Conservation (phyloP, 2,888 invertebrate genomes). For the Sphaerolaimus hirsutus region DNA sequence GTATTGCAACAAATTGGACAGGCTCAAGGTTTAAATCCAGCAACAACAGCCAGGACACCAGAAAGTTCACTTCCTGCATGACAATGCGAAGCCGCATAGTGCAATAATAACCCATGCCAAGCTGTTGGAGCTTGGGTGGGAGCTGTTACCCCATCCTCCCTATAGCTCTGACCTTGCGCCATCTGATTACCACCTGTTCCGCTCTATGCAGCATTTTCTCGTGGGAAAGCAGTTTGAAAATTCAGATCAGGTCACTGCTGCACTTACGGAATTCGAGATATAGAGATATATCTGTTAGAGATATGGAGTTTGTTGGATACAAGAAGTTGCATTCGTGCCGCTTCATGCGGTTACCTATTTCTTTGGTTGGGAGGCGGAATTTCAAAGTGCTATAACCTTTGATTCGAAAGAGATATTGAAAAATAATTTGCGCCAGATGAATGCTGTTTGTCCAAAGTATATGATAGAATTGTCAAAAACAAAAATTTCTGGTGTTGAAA, state of each 20-base stretch:
- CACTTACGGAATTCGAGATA: no score
- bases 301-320: no score
- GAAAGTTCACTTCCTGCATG: slow-evolving; percentile 8
- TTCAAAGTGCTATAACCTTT: no score
- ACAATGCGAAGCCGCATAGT: slow-evolving; percentile 11
- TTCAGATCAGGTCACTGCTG: neutral
- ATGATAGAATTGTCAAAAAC: no score
- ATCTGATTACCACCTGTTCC: slow-evolving; percentile 4
- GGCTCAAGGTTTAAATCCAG: slow-evolving; percentile 5
- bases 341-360: no score
- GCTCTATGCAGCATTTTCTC: neutral
- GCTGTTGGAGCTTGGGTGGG: slow-evolving; percentile 5
- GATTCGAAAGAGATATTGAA: no score
- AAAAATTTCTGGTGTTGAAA: no score
- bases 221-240: slow-evolving; percentile 2
- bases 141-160: slow-evolving; percentile 9
- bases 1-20: slow-evolving; percentile 9
- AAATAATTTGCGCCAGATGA: no score
- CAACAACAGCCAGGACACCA: slow-evolving; percentile 3
- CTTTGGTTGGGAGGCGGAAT: no score
- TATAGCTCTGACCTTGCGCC: slow-evolving; percentile 10
- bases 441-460: no score
- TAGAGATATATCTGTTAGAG: no score
- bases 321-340: no score
- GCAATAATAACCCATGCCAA: slow-evolving; percentile 8